These are phyloP conservation scores for Clarias laeviceps DNA, from an alignment of 2,797 vertebrate species.

Conservation along the genomic window DNA sequence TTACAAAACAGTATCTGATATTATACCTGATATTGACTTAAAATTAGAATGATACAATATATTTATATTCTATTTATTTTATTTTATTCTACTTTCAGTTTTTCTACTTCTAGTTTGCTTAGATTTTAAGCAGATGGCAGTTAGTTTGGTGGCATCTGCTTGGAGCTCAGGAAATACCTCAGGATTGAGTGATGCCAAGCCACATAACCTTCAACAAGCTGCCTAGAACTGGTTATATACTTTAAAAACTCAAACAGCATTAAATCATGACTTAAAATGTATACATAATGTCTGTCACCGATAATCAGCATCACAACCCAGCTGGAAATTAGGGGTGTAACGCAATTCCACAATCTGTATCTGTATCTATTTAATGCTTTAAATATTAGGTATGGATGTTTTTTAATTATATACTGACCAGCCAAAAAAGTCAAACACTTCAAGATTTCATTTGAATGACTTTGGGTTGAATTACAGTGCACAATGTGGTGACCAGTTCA, in stretches of 20 bases:
- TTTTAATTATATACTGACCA: neutral
- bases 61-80: neutral
- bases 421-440: too few relatives aligned
- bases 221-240: neutral
- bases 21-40: neutral
- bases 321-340: neutral
- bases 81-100: neutral
- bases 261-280: neutral
- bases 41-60: too few relatives aligned
- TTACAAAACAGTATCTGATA: neutral
- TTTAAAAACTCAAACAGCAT: neutral
- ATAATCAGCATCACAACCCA: neutral
- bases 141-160: slow-evolving; percentile 5
- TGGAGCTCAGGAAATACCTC: neutral
- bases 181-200: neutral
- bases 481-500: too few relatives aligned
- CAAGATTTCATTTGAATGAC: too few relatives aligned
- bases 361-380: neutral
- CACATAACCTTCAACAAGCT: neutral
- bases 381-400: neutral
- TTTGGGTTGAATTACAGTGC: too few relatives aligned
- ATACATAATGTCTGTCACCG: neutral
- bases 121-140: neutral
- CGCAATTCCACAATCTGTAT: neutral
- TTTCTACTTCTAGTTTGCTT: too few relatives aligned